Base-by-base conservation (phyloP, 2,888 invertebrate genomes). In the Nudaria mundana region DNA sequence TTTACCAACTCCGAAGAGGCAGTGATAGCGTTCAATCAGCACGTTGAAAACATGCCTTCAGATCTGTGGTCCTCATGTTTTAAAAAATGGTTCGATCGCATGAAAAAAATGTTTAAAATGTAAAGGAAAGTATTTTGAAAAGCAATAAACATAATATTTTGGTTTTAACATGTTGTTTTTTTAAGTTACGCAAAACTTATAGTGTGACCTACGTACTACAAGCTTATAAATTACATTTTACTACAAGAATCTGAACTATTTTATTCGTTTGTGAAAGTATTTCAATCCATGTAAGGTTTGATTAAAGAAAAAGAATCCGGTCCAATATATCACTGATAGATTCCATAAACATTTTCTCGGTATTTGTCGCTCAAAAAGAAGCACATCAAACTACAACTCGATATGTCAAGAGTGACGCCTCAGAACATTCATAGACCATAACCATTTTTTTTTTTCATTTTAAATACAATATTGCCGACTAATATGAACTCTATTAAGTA, bases 331-430 rank as follows among this genome's bases (percentile, higher is more conserved):
- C 18, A 18, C 25, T 22, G 14, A 42, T 33, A 24, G 22, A 42
- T 52, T 36, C 38, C 28, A 13, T 37, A 10, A 33, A 36, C 43
- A 45, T 37, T 52, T 40, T 28, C 28, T 35, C 37, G 25, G 37
- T 50, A 42, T 40, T 44, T 48, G 30, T 33, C 7, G 8, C 25
- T 32, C 25, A 32, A 43, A 46, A 52, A 42, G 40, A 49, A 45
- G 67, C 60, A 65, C 70, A 71, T 71, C 67, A 66, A 69, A 70
- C 54, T 63, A 65, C 53, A 46, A 56, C 50, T 73, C 70, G 63
- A 73, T 75, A 66, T 68, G 71, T 77, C 78, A 76, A 71, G 56
- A 66, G 76, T 61, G 75, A 76, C 77, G 73, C 74, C 66, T 70
- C 60, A 58, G 44, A 56, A 66, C 55, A 56, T 53, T 48, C 45